phyloP scores from a whole-genome alignment of 2,113 vertebrate genomes.

The Lepus timidus region DNA sequence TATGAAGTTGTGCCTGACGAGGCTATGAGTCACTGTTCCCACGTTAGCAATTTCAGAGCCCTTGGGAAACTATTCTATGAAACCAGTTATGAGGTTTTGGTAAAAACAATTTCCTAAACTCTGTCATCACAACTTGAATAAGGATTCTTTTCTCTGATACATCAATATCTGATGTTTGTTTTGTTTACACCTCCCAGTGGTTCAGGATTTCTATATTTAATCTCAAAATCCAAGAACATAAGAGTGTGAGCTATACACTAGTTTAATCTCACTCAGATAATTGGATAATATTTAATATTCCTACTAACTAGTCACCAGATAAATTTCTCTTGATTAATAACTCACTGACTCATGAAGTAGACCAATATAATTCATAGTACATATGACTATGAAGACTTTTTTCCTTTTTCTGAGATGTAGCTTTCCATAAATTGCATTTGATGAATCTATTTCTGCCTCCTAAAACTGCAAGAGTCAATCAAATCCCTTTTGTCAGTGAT shows the following conservation, averaged over 20 bases:
- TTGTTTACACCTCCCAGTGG: not conserved
- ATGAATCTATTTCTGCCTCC: not conserved
- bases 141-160: not conserved
- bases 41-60: not conserved
- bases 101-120: constrained; percentile 55
- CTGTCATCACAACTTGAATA: not conserved
- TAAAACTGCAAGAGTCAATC: not conserved
- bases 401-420: not conserved
- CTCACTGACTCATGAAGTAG: not conserved
- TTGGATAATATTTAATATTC: not conserved
- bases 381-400: not conserved
- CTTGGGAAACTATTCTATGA: not conserved
- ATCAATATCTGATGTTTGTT: not conserved
- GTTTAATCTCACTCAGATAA: not conserved
- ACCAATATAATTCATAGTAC: not conserved
- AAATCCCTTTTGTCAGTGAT: not conserved
- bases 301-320: not conserved
- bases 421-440: not conserved
- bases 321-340: not conserved
- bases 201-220: constrained; percentile 27
- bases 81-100: not conserved
- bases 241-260: not conserved
- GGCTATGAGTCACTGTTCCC: constrained; percentile 16
- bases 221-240: not conserved
- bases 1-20: not conserved